Conservation (phyloP, 2,888 invertebrate genomes). For the Phymatocera aterrima region DNA sequence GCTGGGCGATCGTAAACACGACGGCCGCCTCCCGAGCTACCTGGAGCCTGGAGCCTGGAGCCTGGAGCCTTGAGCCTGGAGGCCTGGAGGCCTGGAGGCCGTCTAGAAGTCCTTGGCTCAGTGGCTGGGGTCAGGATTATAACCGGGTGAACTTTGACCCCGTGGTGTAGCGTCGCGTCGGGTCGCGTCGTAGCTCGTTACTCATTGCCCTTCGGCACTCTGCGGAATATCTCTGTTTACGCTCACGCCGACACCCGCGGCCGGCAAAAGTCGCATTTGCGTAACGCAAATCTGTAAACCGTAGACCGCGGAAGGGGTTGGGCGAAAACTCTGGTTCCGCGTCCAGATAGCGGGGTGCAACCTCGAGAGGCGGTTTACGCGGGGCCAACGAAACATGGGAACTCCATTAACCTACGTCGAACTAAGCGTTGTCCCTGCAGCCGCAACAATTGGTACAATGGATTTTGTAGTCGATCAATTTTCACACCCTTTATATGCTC, state of each 20-base stretch:
- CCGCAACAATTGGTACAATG: conserved; percentile 6
- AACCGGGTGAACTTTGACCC: conserved; percentile 23
- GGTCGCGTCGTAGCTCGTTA: neutral
- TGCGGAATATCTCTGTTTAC: neutral
- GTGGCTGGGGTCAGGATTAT: conserved; percentile 23
- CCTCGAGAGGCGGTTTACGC: conserved; percentile 18
- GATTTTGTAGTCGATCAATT: conserved; percentile 26
- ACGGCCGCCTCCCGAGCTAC: conserved; percentile 13
- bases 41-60: too few species aligned
- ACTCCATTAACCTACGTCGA: conserved; percentile 39
- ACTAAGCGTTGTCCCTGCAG: conserved; percentile 3
- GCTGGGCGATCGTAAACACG: conserved; percentile 29
- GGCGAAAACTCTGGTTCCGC: neutral
- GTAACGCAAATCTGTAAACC: too few species aligned
- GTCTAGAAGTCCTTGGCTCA: conserved; percentile 33
- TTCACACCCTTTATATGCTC: too few species aligned
- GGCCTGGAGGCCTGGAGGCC: too few species aligned
- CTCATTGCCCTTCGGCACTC: neutral
- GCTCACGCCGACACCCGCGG: neutral
- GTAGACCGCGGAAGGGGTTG: neutral
- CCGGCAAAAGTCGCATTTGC: neutral
- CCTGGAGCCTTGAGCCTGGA: too few species aligned
- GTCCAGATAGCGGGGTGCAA: neutral
- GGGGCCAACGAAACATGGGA: conserved; percentile 24
- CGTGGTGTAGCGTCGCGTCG: neutral